Evolutionary conservation across 2,113 vertebrate genomes (phyloP).

Genomic region (Dunckerocampus dactyliophorus): DNA sequence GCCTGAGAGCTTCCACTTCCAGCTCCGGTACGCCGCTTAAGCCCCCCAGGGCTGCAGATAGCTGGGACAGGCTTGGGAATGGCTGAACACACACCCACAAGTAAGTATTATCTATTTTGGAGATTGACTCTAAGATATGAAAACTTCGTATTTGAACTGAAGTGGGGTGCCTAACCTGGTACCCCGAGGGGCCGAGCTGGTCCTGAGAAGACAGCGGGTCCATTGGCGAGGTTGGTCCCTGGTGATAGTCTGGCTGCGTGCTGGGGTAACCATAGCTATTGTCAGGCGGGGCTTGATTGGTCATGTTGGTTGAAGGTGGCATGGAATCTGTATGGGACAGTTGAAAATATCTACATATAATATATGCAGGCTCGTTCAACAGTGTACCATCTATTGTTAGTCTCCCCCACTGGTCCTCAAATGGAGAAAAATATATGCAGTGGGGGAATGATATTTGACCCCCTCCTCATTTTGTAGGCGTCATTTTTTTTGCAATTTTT

Average conservation of each 20-base stretch:
- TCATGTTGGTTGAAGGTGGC: slow-evolving; percentile 64
- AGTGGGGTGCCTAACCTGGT: slow-evolving; percentile 38
- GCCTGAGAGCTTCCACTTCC: slow-evolving; percentile 84
- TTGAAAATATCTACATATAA: too few species aligned
- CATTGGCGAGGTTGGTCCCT: slow-evolving; percentile 57
- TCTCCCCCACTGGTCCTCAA: not conserved
- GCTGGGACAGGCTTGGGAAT: slow-evolving; percentile 83
- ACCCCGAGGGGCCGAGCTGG: slow-evolving; percentile 68
- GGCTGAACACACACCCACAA: slow-evolving; percentile 57
- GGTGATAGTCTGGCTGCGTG: slow-evolving; percentile 83
- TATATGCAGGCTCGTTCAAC: too few species aligned
- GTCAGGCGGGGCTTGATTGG: slow-evolving; percentile 77
- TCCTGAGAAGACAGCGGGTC: slow-evolving; percentile 64
- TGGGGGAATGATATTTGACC: not conserved
- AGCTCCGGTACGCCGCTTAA: slow-evolving; percentile 86
- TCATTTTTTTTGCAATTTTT: too few species aligned
- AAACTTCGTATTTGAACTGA: not conserved
- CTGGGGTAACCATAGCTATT: slow-evolving; percentile 81
- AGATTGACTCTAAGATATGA: not conserved
- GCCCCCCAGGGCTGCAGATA: slow-evolving; percentile 86
- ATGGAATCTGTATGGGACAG: slow-evolving; percentile 51
- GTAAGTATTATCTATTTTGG: not conserved
- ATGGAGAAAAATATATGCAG: not conserved
- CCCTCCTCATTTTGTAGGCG: not conserved
- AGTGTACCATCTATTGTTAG: too few species aligned